Base-by-base conservation (phyloP, 1,140 invertebrate species). In the Delia radicum region DNA sequence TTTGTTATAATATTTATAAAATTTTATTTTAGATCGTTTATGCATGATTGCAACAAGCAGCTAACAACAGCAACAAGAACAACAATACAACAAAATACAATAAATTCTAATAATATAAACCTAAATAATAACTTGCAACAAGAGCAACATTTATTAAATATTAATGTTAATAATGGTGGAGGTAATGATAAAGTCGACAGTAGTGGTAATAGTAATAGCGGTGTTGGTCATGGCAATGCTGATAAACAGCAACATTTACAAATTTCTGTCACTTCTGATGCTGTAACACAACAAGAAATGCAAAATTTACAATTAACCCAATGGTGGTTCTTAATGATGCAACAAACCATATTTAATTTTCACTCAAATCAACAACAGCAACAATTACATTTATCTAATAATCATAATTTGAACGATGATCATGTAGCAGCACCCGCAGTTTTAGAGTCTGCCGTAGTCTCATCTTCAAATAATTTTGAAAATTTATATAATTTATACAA, bases 281-380 rank as follows among this genome's bases (percentile, higher is more conserved):
- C 29, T 79, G 28, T 81, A 81, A 33, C 72, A 74, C 12, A 31
- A 48, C 62, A 33, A 73, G 29, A 76, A 18, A 77, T 74, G 28
- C 73, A 72, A 72, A 77, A 75, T 77, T 21, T 72, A 28, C 65
- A 69, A 21, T 74, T 84, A 5, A 82, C 81, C 15, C 82, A 84
- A 28, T 84, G 83, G 83, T 84, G 83, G 83, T 84, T 84, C 71
- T 82, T 84, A 83, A 76, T 84, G 29, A 84, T 84, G 81, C 83
- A 84, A 74, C 83, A 84, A 42, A 84, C 80, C 13, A 75, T 77
- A 21, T 71, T 75, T 24, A 73, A 77, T 72, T 63, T 65, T 65
- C 33, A 73, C 24, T 73, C 65, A 61, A 31, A 26, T 28, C 26
- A 61, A 13, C 48, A 74, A 7, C 46, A 65, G 27, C 73, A 74